Conservation (phyloP, 2,113 vertebrate species). For the Pelobates fuscus region DNA sequence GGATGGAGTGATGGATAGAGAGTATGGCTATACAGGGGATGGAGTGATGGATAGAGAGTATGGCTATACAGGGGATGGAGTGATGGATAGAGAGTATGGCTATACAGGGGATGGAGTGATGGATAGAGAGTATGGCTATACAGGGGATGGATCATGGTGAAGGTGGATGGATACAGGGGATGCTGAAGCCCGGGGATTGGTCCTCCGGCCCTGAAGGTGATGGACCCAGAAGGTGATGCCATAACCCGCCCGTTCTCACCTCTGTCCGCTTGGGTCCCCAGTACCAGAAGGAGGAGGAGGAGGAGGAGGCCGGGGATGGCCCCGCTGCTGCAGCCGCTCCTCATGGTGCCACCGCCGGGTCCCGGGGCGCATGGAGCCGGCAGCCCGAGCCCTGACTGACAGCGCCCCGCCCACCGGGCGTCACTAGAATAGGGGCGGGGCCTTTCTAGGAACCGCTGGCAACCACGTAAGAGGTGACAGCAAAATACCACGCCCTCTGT, state of each 20-base stretch:
- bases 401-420: slow-evolving; percentile 24
- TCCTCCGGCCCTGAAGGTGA: slow-evolving; percentile 29
- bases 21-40: too few species aligned
- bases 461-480: slow-evolving; percentile 11
- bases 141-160: too few species aligned
- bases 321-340: slow-evolving; percentile 33
- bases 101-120: too few species aligned
- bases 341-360: slow-evolving; percentile 30
- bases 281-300: slow-evolving; percentile 4
- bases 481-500: neutral
- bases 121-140: too few species aligned
- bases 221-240: slow-evolving; percentile 17
- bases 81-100: too few species aligned
- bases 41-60: too few species aligned
- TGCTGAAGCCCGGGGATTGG: slow-evolving; percentile 5
- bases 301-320: slow-evolving; percentile 34
- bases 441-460: neutral
- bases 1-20: too few species aligned
- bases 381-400: slow-evolving; percentile 30
- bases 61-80: too few species aligned
- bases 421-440: neutral
- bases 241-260: neutral
- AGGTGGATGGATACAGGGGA: neutral
- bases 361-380: slow-evolving; percentile 48
- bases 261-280: slow-evolving; percentile 6